A percentile compares a stretch with the other conserved stretches of the same genome.
These are phyloP conservation scores for Anoplius nigerrimus DNA, from an alignment of 2,888 invertebrate genomes.

Conservation along the genomic window DNA sequence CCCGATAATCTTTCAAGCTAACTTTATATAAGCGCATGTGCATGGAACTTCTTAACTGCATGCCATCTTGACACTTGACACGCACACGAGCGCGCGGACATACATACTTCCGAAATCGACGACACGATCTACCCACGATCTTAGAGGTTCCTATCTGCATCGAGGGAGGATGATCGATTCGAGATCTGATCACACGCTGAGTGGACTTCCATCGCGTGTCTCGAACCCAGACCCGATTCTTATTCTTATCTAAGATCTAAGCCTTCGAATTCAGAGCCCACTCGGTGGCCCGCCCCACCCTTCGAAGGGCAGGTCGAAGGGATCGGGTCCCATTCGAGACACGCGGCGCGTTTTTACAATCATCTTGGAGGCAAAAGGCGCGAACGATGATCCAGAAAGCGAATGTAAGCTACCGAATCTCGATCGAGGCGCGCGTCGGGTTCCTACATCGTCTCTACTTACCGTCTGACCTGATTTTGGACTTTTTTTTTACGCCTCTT, in stretches of 20 bases:
- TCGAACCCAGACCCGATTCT: background rate
- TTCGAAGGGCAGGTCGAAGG: background rate
- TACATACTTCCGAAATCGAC: background rate
- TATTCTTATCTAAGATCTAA: too few species aligned
- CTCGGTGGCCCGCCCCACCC: too few species aligned
- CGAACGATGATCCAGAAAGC: background rate
- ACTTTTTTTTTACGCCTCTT: background rate
- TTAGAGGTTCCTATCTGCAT: too few species aligned
- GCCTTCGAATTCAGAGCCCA: too few species aligned
- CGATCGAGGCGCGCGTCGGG: slow-evolving; percentile 29
- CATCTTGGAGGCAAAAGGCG: background rate
- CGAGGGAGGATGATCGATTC: background rate
- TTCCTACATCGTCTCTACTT: slow-evolving; percentile 38
- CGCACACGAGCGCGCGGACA: background rate
- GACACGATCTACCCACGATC: too few species aligned
- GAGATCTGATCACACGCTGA: background rate
- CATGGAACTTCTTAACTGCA: slow-evolving; percentile 60
- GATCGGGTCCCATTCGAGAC: background rate
- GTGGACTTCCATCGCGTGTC: slow-evolving; percentile 6
- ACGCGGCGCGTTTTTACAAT: background rate
- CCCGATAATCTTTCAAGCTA: slow-evolving; percentile 5
- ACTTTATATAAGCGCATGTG: slow-evolving; percentile 57
- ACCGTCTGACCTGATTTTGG: too few species aligned
- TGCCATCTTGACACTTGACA: slow-evolving; percentile 34
- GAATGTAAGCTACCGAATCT: slow-evolving; percentile 9